Evolutionary conservation across 2,888 invertebrate genomes (phyloP).

Genomic region (Lamellibrachia satsuma): DNA sequence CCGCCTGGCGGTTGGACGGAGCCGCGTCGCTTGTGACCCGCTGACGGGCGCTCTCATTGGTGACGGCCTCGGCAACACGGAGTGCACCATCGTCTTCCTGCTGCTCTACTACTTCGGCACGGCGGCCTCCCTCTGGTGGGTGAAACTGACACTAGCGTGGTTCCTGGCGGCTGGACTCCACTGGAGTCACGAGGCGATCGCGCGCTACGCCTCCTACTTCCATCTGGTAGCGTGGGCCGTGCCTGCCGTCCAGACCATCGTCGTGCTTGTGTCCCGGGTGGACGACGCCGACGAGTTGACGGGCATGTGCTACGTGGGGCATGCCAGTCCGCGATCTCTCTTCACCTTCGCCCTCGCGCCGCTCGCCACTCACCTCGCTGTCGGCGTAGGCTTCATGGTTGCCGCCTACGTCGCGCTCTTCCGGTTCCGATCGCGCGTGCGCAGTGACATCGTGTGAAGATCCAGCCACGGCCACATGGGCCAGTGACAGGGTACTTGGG

Average conservation of each 20-base stretch:
- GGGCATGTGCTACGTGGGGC: slow-evolving; percentile 74
- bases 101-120: slow-evolving; percentile 90
- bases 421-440: slow-evolving; percentile 52
- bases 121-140: slow-evolving; percentile 97
- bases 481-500: no score
- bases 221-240: slow-evolving; percentile 98
- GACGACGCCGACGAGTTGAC: slow-evolving; percentile 91
- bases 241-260: slow-evolving; percentile 94
- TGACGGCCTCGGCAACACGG: slow-evolving; percentile 50
- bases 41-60: slow-evolving; percentile 66
- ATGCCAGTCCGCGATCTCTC: slow-evolving; percentile 60
- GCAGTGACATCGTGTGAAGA: slow-evolving; percentile 64
- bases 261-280: slow-evolving; percentile 92
- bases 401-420: slow-evolving; percentile 76
- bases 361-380: slow-evolving; percentile 76
- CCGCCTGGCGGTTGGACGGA: slow-evolving; percentile 76
- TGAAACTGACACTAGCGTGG: slow-evolving; percentile 94
- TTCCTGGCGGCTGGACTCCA: slow-evolving; percentile 94
- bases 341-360: slow-evolving; percentile 68
- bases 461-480: slow-evolving; percentile 39
- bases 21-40: slow-evolving; percentile 68
- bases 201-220: slow-evolving; percentile 95
- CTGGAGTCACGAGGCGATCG: slow-evolving; percentile 98
- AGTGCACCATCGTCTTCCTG: slow-evolving; percentile 94
- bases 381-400: slow-evolving; percentile 77